Conservation (phyloP, 2,888 invertebrate genomes). For the Dasysyrphus albostriatus region DNA sequence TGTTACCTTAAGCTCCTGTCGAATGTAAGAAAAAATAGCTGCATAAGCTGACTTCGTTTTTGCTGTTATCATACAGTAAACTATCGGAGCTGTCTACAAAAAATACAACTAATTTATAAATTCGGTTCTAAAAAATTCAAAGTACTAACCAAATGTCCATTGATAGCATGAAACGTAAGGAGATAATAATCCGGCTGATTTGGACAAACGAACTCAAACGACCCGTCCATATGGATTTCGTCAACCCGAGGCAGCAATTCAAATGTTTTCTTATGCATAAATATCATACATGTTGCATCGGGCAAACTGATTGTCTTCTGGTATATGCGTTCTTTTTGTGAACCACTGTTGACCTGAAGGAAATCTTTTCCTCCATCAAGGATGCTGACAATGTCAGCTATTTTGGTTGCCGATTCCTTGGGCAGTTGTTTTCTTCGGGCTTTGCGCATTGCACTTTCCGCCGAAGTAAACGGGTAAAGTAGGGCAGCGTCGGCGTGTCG, state of each 20-base stretch:
- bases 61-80: conserved; percentile 77
- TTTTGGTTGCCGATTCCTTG: conserved; percentile 72
- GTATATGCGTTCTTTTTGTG: conserved; percentile 77
- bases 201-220: conserved; percentile 74
- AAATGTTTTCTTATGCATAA: conserved; percentile 78
- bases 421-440: conserved; percentile 78
- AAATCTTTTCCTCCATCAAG: conserved; percentile 76
- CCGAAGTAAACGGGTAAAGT: conserved; percentile 77
- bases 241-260: conserved; percentile 77
- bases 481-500: conserved; percentile 78
- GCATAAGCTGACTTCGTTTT: conserved; percentile 76
- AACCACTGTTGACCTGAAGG: conserved; percentile 77
- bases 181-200: conserved; percentile 77
- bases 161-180: conserved; percentile 77
- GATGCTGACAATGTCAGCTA: conserved; percentile 76
- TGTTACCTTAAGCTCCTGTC: conserved; percentile 76
- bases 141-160: conserved; percentile 74
- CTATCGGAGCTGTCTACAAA: conserved; percentile 76
- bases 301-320: conserved; percentile 77
- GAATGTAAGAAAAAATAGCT: conserved; percentile 77
- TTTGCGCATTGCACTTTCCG: conserved; percentile 79
- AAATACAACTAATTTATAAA: not conserved
- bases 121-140: too few relatives aligned
- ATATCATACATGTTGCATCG: conserved; percentile 77
- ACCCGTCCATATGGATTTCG: conserved; percentile 78